Conservation (phyloP, 2,113 vertebrate genomes). For the Crotalus viridis region DNA sequence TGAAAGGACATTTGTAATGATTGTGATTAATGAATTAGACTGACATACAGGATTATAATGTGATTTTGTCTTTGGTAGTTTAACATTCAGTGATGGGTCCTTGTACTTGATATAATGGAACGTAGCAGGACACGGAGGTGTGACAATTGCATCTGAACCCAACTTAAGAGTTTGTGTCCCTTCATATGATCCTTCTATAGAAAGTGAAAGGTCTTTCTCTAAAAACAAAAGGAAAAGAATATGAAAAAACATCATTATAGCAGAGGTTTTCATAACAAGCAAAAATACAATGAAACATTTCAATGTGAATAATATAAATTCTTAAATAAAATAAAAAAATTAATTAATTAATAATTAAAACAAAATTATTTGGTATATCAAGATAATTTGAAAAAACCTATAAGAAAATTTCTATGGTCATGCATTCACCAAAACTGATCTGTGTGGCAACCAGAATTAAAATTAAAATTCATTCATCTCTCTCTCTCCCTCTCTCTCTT, state of each 20-base stretch:
- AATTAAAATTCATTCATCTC: not conserved
- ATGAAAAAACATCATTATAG: not conserved
- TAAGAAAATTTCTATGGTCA: not conserved
- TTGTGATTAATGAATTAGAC: not conserved
- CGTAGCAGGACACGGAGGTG: slow-evolving; percentile 15
- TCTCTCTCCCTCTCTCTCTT: not conserved
- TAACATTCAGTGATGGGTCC: slow-evolving; percentile 54
- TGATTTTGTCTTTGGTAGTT: slow-evolving; percentile 60
- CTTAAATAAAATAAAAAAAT: not conserved
- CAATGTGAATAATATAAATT: not conserved
- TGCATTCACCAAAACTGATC: not conserved
- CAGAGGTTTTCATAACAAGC: not conserved
- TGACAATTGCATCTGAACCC: not conserved
- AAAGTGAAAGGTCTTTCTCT: slow-evolving; percentile 72
- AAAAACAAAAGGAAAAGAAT: not conserved
- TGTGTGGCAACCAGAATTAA: not conserved
- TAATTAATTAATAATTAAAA: not conserved
- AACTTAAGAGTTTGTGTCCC: slow-evolving; percentile 45
- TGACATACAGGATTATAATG: slow-evolving; percentile 55
- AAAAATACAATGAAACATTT: not conserved
- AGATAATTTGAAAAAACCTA: not conserved
- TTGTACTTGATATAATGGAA: slow-evolving; percentile 76
- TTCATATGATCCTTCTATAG: slow-evolving; percentile 76
- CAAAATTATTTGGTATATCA: not conserved
- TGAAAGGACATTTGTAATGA: not conserved